Conservation (phyloP, 2,113 vertebrate genomes). For the Eira barbara region DNA sequence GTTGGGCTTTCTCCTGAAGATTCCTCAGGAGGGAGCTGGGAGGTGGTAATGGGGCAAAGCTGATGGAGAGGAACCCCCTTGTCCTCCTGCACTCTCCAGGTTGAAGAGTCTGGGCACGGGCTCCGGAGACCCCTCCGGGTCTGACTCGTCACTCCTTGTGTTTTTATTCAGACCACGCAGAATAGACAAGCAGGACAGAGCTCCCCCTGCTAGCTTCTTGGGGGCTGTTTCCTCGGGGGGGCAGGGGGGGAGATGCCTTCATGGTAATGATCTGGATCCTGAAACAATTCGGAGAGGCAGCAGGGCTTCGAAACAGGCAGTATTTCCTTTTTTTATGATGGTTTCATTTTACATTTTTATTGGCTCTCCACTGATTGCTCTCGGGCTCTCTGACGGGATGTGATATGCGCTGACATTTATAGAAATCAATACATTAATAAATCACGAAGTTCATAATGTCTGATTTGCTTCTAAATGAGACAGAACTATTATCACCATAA, state of each 20-base stretch:
- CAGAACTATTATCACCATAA: slow-evolving; percentile 70
- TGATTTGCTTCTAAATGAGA: slow-evolving; percentile 82
- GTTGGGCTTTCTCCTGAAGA: neutral
- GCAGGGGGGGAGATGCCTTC: neutral
- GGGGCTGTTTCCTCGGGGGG: neutral
- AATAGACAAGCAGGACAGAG: neutral
- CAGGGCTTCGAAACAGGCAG: slow-evolving; percentile 49
- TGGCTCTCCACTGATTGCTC: slow-evolving; percentile 70
- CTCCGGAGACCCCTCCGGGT: neutral
- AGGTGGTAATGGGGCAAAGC: neutral
- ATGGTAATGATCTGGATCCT: neutral
- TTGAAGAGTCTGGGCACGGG: neutral
- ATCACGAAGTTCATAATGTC: slow-evolving; percentile 79
- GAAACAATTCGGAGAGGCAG: slow-evolving; percentile 50
- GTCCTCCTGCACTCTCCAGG: neutral
- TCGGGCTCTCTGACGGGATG: slow-evolving; percentile 58
- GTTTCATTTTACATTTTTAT: slow-evolving; percentile 72
- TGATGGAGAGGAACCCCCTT: neutral
- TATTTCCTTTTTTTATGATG: slow-evolving; percentile 70
- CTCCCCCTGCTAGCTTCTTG: neutral
- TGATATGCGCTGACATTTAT: slow-evolving; percentile 72
- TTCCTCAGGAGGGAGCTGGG: neutral
- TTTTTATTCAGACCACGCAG: neutral
- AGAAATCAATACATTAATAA: slow-evolving; percentile 79
- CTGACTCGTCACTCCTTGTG: neutral